Base-by-base conservation (phyloP, 2,797 vertebrate species). In the Ceyx erithaca region DNA sequence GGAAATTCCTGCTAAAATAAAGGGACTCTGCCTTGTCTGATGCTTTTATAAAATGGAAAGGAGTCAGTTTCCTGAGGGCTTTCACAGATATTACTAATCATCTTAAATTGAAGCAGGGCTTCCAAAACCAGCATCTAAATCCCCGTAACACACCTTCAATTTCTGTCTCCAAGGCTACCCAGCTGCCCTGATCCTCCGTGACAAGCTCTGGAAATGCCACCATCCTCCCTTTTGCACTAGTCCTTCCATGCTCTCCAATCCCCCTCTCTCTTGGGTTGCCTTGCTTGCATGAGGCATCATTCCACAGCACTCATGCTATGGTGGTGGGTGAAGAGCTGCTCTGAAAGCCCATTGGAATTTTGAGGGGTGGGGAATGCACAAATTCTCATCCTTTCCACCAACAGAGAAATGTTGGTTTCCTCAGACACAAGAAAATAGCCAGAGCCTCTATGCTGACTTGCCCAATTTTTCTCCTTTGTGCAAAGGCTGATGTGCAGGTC, bases 141-240 rank as follows among this genome's bases (percentile, higher is more conserved):
- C 92, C 55, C 76, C 31, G 0, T 92, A 90, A 92, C 91, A 80
- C 87, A 93, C 94, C 90, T 96, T 91, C 46, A 23, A 54, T 91
- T 91, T 90, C 89, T 87, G 89, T 94, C 92, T 93, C 93, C 85
- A 91, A 85, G 92, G 85, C 91, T 92, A 94, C 89, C 55, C 78
- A n/a, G 77, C 80, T 91, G 72, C 66, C 80, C 61, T 92, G 85
- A 94, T 93, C 72, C 83, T 87, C 82, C 7, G 2, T 93, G 92
- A 85, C 87, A 82, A 90, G 85, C 64, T 69, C 64, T 92, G 86
- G 61, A 87, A 93, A 79, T 46, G 77, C 72, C 5, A 2, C 21
- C 63, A 52, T 73, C 21, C 37, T 13, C 82, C 55, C 46, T 93
- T 83, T 79, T 2, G 1, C 31, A 28, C 20, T 30, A 57, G 25